phyloP scores from a whole-genome alignment of 1,140 invertebrate genomes.

The Lamellibrachia luymesi region DNA sequence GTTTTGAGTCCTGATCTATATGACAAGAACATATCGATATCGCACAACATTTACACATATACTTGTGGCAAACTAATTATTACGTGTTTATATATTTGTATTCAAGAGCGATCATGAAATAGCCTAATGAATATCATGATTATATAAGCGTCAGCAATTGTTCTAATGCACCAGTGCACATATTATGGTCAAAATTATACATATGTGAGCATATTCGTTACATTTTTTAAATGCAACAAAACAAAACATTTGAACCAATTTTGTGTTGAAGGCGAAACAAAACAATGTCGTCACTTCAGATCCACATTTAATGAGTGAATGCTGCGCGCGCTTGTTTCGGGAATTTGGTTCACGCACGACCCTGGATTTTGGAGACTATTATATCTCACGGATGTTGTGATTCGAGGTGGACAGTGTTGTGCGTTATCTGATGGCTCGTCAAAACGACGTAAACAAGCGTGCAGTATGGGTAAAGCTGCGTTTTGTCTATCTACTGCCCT shows the following conservation, averaged over 20 bases:
- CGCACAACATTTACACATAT: too few species aligned
- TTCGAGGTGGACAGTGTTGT: too few species aligned
- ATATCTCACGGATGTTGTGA: neutral
- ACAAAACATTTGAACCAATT: neutral
- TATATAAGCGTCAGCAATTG: too few species aligned
- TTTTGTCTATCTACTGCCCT: neutral
- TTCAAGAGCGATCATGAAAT: too few species aligned
- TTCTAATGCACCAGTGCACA: too few species aligned
- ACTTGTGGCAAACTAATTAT: too few species aligned
- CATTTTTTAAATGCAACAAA: neutral
- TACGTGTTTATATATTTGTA: too few species aligned
- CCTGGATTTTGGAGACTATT: neutral
- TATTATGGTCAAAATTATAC: neutral
- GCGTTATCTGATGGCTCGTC: neutral
- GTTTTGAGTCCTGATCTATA: too few species aligned
- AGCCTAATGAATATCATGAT: too few species aligned
- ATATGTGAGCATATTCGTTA: neutral
- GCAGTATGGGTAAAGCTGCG: neutral
- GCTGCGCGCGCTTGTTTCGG: neutral
- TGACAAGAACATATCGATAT: too few species aligned
- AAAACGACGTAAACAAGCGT: too few species aligned
- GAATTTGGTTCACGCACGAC: neutral
- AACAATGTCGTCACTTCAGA: neutral
- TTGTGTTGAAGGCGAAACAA: neutral
- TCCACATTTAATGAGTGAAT: neutral